Conservation (phyloP, 1,140 invertebrate species). For the Zophobas atratus region DNA sequence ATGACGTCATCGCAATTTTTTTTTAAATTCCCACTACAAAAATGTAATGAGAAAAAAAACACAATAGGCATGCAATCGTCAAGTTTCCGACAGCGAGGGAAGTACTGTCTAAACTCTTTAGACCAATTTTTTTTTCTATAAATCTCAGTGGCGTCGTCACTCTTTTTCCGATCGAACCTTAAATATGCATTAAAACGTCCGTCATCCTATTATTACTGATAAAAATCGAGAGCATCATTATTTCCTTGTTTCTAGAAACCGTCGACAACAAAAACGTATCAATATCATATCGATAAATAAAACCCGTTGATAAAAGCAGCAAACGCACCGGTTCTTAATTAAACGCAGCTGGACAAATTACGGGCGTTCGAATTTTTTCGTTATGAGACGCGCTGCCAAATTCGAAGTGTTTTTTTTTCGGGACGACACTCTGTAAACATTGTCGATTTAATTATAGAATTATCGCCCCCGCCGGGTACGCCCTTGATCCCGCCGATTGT, state of each 20-base stretch:
- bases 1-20: no score
- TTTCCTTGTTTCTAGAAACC: no score
- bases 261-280: not conserved
- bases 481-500: slow-evolving; percentile 8
- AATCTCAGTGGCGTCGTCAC: no score
- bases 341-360: slow-evolving; percentile 32
- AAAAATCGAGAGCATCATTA: not conserved
- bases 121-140: no score
- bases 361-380: slow-evolving; percentile 25
- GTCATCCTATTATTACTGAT: not conserved
- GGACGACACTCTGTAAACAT: slow-evolving; percentile 15
- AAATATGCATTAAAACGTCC: no score
- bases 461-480: slow-evolving; percentile 6
- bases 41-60: no score
- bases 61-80: no score
- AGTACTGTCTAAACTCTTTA: no score
- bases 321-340: slow-evolving; percentile 11
- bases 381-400: slow-evolving; percentile 26
- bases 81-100: no score
- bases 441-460: slow-evolving; percentile 33
- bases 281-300: not conserved
- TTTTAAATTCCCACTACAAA: no score
- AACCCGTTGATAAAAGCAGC: not conserved
- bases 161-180: no score
- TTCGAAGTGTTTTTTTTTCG: slow-evolving; percentile 10